Evolutionary conservation across 1,140 invertebrate species (phyloP).

Genomic region (Metaphire vulgaris): DNA sequence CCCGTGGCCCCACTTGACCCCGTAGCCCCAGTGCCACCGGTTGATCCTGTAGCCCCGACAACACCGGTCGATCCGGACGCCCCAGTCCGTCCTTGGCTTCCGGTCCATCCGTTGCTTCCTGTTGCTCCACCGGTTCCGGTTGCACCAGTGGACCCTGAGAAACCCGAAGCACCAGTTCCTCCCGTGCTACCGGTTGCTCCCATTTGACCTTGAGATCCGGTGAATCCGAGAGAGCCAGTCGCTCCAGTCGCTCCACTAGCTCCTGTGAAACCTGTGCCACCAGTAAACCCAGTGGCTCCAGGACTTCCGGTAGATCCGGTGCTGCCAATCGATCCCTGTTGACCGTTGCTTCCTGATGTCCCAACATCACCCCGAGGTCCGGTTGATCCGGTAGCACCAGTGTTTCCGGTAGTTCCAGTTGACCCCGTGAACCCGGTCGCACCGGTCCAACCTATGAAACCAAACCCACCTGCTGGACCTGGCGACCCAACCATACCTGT

Average conservation of each 20-base stretch:
- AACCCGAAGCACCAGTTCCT: background rate
- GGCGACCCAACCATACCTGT: background rate
- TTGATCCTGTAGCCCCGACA: background rate
- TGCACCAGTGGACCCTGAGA: background rate
- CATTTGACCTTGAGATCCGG: background rate
- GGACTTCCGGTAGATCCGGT: constrained; percentile 6
- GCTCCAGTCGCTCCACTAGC: background rate
- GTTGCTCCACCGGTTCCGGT: background rate
- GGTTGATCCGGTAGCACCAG: background rate
- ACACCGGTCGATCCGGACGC: background rate
- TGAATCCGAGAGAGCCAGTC: constrained; percentile 9
- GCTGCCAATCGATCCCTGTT: constrained; percentile 10
- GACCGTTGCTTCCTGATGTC: background rate
- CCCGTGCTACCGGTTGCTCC: constrained; percentile 17
- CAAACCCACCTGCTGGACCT: constrained; percentile 5
- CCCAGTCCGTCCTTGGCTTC: background rate
- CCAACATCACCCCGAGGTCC: background rate
- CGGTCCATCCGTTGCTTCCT: background rate
- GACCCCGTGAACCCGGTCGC: constrained; percentile 4
- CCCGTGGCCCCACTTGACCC: constrained; percentile 1
- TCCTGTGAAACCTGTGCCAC: constrained; percentile 2
- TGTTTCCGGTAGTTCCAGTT: constrained; percentile 1
- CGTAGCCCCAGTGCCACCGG: constrained; percentile 6
- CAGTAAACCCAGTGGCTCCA: constrained; percentile 10
- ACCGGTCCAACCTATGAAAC: background rate